Conservation (phyloP, 2,113 vertebrate genomes). For the Callipepla californica region DNA sequence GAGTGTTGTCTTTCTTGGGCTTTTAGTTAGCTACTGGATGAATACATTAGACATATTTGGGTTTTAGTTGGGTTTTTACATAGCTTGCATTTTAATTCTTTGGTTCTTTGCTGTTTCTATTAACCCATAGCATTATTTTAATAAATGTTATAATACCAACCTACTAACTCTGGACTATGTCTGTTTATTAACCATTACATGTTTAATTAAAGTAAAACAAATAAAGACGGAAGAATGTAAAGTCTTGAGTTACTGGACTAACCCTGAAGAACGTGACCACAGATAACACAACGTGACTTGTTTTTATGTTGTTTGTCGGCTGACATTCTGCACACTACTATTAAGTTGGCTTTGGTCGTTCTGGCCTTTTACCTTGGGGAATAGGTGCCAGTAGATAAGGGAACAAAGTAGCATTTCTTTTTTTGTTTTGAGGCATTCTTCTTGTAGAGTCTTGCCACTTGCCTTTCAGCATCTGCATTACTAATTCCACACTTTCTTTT, state of each 20-base stretch:
- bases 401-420: conserved; percentile 67
- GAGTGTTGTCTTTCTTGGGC: conserved; percentile 86
- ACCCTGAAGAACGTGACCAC: conserved; percentile 88
- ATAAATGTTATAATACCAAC: conserved; percentile 98
- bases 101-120: conserved; percentile 92
- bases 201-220: conserved; percentile 87
- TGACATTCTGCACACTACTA: conserved; percentile 77
- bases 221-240: conserved; percentile 81
- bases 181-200: conserved; percentile 95
- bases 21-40: conserved; percentile 88
- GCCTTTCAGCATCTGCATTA: conserved; percentile 88
- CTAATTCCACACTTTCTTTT: conserved; percentile 88
- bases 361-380: conserved; percentile 67
- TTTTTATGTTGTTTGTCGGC: conserved; percentile 87
- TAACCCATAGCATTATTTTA: conserved; percentile 93
- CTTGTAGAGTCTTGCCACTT: conserved; percentile 85
- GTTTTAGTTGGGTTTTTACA: conserved; percentile 89
- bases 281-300: conserved; percentile 90
- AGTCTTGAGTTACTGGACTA: conserved; percentile 85
- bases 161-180: conserved; percentile 97
- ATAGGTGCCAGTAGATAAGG: conserved; percentile 69
- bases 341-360: conserved; percentile 73
- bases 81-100: conserved; percentile 96
- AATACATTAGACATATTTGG: conserved; percentile 85
- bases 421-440: conserved; percentile 65